Base-by-base conservation (phyloP, 2,888 invertebrate species). In the Drosophila paucipuncta region DNA sequence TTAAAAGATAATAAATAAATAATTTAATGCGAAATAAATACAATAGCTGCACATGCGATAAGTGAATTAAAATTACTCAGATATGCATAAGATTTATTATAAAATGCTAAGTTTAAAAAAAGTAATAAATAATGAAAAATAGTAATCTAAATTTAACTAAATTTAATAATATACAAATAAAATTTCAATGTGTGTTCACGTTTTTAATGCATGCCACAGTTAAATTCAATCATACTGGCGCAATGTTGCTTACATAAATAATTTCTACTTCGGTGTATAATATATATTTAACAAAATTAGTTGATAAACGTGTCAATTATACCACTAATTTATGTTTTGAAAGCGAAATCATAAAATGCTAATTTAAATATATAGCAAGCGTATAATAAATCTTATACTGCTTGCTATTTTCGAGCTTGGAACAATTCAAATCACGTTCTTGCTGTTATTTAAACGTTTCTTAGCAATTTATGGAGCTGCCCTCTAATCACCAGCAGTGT, bases 401-500 rank as follows among this genome's bases (percentile, higher is more conserved):
- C 11, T 6, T 11, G 30, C n/a, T 30, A n/a, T 18, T 30, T 18
- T 30, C n/a, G 10, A n/a, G 30, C 18, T 18, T 6, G 10, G 9
- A 28, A 47, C n/a, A 57, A 57, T 57, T 28, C 30, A 30, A 25
- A 57, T n/a, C 52, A 30, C 30, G 30, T n/a, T 6, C n/a, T 52
- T 25, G 18, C 25, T 25, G 49, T 22, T 22, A n/a, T 53, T 37
- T 31, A 13, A 28, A 22, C 10, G 41, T 54, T 35, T 41, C 13
- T 13, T 25, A 33, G 5, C 7, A 54, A 76, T 61, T 66, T 71
- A 25, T 41, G 13, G 30, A 53, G 53, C 57, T 28, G 28, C 37
- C 57, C 43, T 57, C 57, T 22, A 43, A 37, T 22, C 58, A 22
- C 55, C 49, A 60, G 63, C 63, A 63, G 60, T 67, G 72, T 72